Evolutionary conservation across 2,113 vertebrate species (phyloP), one percentile per base, ranked within the genome.

Genomic region (Onychostoma macrolepis): DNA sequence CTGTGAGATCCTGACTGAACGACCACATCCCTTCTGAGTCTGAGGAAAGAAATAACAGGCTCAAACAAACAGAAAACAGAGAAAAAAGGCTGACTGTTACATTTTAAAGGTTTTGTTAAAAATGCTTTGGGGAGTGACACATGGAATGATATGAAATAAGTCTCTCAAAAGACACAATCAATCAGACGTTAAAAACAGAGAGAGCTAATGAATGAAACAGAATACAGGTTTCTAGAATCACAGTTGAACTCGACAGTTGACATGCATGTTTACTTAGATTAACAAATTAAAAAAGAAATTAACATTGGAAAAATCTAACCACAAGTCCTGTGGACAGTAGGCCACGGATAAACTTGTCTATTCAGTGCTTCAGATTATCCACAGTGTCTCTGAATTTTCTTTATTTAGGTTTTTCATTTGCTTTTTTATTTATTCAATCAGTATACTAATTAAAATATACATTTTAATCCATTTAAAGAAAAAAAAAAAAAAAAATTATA

Each of bases 1-100:
- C 96, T 53, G 97, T 97, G 76, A 99, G 95, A 89, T 98, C 97
- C 91, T 98, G 97, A 86, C 96, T 97, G 93, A 99, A 96, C 6
- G 95, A 95, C 98, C 98, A 99, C 6, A 97, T 94, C 86, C 95
- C 96, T 30, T 97, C 97, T 80, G 97, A 92, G 50, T 98, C 97
- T 98, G 87, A 36, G 89, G 50, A 93, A 80, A 92, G 24, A 87
- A 71, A 87, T 69, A 56, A 58, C 24, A 81, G 7, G 36, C 33
- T 72, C 75, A 58, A 58, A 80, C 11, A 45, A 45, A 19, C 84
- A 67, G 15, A 72, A 71, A 24, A 71, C 17, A 71, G 6, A 58
- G 15, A 26, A 50, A 78, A 76, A 45, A 3, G 10, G 45, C 67
- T 43, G 10, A 74, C 10, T 43, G 36, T 43, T 74, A 77, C 15